Base-by-base conservation (phyloP, 2,113 vertebrate genomes). In the Toxotes jaculatrix region DNA sequence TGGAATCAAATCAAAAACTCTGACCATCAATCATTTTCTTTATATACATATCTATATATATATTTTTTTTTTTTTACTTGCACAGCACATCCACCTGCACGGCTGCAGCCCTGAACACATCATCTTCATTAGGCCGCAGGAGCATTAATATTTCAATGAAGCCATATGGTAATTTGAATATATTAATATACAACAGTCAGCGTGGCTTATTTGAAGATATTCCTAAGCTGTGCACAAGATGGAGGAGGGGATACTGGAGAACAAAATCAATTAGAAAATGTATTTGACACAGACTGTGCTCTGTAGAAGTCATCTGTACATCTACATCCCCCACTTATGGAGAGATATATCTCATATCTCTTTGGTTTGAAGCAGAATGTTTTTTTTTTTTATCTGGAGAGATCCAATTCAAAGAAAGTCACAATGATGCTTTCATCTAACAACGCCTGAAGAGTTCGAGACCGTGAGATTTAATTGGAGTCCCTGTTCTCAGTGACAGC, bases 81-180 rank as follows among this genome's bases (percentile, higher is more conserved):
- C 82, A 65, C 55, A 60, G 32, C 74, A 74, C 36, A 45, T 65
- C 64, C 27, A 55, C 51, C 62, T 68, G 59, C 57, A 23, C 31
- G 27, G 47, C 80, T 69, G 53, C 67, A 64, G 31, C 51, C 55
- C 70, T 49, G 66, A 21, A 3, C 73, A 66, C 21, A 14, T n/a
- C 73, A 47, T 63, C 65, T 83, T 88, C 83, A 90, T 89, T 87
- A 87, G 80, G 74, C 77, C 51, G 45, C 5, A 9, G 49, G 72
- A 77, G 73, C 84, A 93, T 94, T 76, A 89, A 94, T 94, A 93
- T 93, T 93, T 92, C 74, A 94, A 78, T 86, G 57, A 78, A 80
- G 59, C 76, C 65, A 57, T 83, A 88, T 85, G 88, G 86, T 91
- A 83, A 92, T 93, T 77, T 80, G 56, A 73, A 82, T 81, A 40